Base-by-base conservation (phyloP, 2,888 invertebrate genomes). In the Allolobophora icterica region DNA sequence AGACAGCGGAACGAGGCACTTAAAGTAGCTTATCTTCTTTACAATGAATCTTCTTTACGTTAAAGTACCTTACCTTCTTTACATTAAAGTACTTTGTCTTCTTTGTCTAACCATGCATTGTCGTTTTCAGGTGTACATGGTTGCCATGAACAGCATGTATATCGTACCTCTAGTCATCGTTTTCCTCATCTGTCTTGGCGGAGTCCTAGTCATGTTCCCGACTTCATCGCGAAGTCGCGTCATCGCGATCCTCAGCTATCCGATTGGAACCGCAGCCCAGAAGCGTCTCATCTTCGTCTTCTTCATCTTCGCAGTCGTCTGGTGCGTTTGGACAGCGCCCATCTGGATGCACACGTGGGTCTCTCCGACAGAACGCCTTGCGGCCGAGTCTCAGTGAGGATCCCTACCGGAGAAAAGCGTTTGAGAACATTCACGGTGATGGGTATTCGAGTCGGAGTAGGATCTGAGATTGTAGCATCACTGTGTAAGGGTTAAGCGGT, bases 261-360 rank as follows among this genome's bases (percentile, higher is more conserved):
- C 38, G 30, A 38, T 83, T 19, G 33, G 52, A 52, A 38, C 58
- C 33, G 24, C 89, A 4, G 71, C 40, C 6, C 84, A 40, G 40
- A 33, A 90, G 35, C 91, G 92, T 30, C 91, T 93, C n/a, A 34
- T 93, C 42, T 90, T 89, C 33, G 89, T 92, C 84, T 93, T 93
- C 91, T 84, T 93, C 84, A 87, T 91, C 52, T 93, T 93, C 34
- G 92, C 91, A 24, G 58, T 92, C 87, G 91, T 89, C 84, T 93
- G 93, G 93, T 91, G 92, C 90, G 89, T 93, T 4, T 93, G 93
- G 93, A 91, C 92, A 11, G 91, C 93, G 17, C 93, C 93, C 24
- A 91, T 93, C 40, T 93, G 93, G 93, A 87, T 93, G 90, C 90
- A 93, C 91, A 58, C 89, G n/a, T 93, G 93, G 93, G 92, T 91